Evolutionary conservation across 2,113 vertebrate genomes (phyloP), one percentile per base, ranked within the genome.

Genomic region (Martes martes): DNA sequence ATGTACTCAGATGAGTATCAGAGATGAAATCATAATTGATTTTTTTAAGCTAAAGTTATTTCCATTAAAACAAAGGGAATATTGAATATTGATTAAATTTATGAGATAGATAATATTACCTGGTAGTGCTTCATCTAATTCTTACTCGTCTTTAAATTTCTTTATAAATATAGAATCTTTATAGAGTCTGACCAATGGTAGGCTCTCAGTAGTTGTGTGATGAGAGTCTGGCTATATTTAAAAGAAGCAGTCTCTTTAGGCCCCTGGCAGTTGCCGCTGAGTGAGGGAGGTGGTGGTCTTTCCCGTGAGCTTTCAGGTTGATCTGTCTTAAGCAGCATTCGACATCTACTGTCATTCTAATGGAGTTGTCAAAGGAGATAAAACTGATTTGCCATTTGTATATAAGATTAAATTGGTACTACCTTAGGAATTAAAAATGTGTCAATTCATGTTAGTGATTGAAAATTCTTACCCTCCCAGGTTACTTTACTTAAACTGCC

Each of bases 381-480:
- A 82, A 88, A 78, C 57, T 74, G 21, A 47, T 21, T 47, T 81
- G 31, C 71, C 63, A 36, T 80, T 95, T 92, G 1, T 76, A 78
- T 82, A 24, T 47, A 90, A 73, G 47, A 42, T 52, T 85, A 90
- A 89, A 73, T 89, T 36, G 76, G 45, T 47, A 61, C 23, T 69
- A 36, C 8, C 5, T 47, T 15, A 88, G 26, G 90, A 96, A 74
- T 96, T 89, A 93, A 91, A n/a, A 55, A 67, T 91, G 6, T 88
- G 19, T 96, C 96, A 79, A 67, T 67, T 96, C 28, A 73, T 82
- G 84, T 85, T 94, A 90, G 74, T 61, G 47, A 73, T 81, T 57
- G 52, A 91, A 96, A 82, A 91, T 88, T 74, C 19, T 82, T 96
- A 31, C 19, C 11, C 24, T 89, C 11, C 4, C 26, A 39, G 24